Conservation (phyloP, 2,888 invertebrate species). For the Hecatera dysodea region DNA sequence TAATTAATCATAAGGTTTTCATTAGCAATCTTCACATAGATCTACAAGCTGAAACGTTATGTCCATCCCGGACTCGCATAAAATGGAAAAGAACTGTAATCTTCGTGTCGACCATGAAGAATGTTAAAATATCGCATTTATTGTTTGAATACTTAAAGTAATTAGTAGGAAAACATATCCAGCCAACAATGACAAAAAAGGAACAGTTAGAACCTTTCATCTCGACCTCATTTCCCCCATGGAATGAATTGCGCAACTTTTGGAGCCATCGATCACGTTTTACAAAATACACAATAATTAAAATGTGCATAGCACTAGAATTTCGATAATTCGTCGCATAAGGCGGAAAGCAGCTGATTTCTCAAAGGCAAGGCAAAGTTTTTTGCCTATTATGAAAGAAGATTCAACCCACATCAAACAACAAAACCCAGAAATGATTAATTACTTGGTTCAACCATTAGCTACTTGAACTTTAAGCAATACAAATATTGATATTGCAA, state of each 20-base stretch:
- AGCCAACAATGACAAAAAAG: too few relatives aligned
- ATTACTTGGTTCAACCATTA: constrained; percentile 47
- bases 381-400: neutral
- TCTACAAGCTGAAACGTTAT: neutral
- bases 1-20: constrained; percentile 72
- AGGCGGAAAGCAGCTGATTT: neutral
- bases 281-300: neutral
- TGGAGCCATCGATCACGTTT: neutral
- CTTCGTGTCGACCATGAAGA: neutral
- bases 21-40: neutral
- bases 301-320: neutral
- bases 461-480: constrained; percentile 45
- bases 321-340: neutral
- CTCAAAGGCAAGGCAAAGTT: constrained; percentile 1
- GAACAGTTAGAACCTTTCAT: too few relatives aligned
- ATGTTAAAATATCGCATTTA: neutral
- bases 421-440: constrained; percentile 25
- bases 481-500: constrained; percentile 47
- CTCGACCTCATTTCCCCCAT: neutral
- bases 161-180: too few relatives aligned
- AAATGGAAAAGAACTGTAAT: neutral
- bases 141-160: too few relatives aligned
- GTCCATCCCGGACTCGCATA: rapidly evolving
- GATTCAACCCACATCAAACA: neutral
- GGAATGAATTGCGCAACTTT: too few relatives aligned